Evolutionary conservation across 30 jellyfish, hydroid and myxozoan genomes (phyloP), one percentile per base, ranked within the genome.

Genomic region (Cassiopea xamachana): DNA sequence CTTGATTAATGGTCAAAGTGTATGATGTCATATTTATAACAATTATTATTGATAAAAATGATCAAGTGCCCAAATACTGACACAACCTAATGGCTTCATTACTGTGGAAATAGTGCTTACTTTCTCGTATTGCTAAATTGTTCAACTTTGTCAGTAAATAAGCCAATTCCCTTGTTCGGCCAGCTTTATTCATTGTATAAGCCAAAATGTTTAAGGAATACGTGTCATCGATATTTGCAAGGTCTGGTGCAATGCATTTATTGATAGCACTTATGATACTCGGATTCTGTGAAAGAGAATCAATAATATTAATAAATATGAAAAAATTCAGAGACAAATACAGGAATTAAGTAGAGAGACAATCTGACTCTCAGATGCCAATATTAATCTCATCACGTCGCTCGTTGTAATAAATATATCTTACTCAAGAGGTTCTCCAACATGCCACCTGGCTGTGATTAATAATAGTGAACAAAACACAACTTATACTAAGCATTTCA

Each of bases 141-240:
- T 87, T 82, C 83, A 93, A 76, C 48, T 48, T 81, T 27, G 59
- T 87, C 75, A 87, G 48, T 58, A 93, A 62, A 48, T 64, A 46
- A 4, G 77, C 55, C 75, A 80, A 50, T 58, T 93, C 93, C 12
- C 79, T 67, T 14, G 48, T 50, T 44, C 92, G 84, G 2, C 92
- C 94, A n/a, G 97, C 98, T 70, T 84, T 87, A n/a, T 88, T 69
- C 91, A 94, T 71, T 1, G 98, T 87, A 79, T 89, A 94, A 0
- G 97, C 89, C 79, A 94, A 55, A 59, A 94, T 85, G 27, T 96
- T 81, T 46, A 85, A 46, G 0, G 97, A 73, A 85, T 94, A 94
- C 1, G 98, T 75, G 79, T 94, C 98, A 64, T 78, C 68, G 64
- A 94, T 86, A 1, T 78, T n/a, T 7, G 46, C 78, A n/a, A 94